These are phyloP conservation scores for Eupithecia abbreviata DNA, from an alignment of 2,888 invertebrate genomes.

Conservation along the genomic window DNA sequence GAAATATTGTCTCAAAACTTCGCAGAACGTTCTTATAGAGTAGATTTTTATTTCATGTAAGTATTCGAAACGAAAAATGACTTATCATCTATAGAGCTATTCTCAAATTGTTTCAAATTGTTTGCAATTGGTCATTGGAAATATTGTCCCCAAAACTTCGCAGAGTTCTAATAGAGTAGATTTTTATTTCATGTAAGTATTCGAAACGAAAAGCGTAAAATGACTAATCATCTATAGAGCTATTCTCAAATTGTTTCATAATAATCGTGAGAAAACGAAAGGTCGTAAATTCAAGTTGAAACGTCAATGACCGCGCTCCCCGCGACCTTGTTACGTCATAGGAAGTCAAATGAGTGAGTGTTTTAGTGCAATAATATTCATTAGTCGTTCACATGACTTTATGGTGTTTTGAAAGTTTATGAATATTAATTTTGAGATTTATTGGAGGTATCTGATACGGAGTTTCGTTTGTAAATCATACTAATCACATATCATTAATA, in stretches of 20 bases:
- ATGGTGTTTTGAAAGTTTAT: slow-evolving; percentile 27
- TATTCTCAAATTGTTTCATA: slow-evolving; percentile 3
- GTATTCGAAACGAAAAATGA: neutral
- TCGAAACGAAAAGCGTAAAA: neutral
- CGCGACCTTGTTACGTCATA: slow-evolving; percentile 33
- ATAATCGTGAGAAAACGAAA: slow-evolving; percentile 28
- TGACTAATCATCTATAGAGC: neutral
- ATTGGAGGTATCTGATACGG: slow-evolving; percentile 16
- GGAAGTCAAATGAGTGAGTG: slow-evolving; percentile 28
- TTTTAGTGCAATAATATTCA: slow-evolving; percentile 10
- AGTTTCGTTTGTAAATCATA: neutral
- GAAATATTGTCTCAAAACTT: neutral
- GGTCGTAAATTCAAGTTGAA: slow-evolving; percentile 34
- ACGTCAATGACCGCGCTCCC: slow-evolving; percentile 27
- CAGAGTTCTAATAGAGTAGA: neutral
- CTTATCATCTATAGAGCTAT: neutral
- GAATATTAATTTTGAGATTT: slow-evolving; percentile 18
- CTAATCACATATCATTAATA: too few relatives aligned
- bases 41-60: neutral
- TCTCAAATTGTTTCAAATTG: slow-evolving; percentile 9
- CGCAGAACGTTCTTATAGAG: neutral
- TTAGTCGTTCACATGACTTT: slow-evolving; percentile 8
- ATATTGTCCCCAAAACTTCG: neutral
- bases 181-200: neutral
- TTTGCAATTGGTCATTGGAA: too few relatives aligned